A percentile compares a stretch with the other conserved stretches of the same genome.
These are phyloP conservation scores for Nemapogon koenigi DNA, from an alignment of 2,888 invertebrate genomes.

Conservation along the genomic window DNA sequence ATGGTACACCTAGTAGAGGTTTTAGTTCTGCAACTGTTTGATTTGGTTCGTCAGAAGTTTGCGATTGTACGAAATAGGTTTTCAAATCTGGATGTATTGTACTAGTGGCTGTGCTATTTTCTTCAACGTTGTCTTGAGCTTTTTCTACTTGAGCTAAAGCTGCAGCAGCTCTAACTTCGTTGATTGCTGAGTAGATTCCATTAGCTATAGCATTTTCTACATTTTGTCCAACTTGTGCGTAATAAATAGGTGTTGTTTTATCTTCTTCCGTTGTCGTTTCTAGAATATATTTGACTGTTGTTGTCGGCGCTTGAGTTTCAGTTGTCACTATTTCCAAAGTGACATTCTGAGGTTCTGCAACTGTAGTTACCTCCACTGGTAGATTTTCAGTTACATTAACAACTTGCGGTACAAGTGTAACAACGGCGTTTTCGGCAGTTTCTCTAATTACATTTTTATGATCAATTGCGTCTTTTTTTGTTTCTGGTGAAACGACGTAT, in stretches of 20 bases:
- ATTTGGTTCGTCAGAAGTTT: conserved; percentile 28
- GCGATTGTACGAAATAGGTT: conserved; percentile 30
- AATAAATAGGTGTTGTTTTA: conserved; percentile 48
- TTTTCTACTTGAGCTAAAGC: conserved; percentile 65
- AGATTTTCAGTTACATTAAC: conserved; percentile 32
- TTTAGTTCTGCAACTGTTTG: conserved; percentile 33
- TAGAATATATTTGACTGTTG: conserved; percentile 35
- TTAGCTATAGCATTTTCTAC: conserved; percentile 40
- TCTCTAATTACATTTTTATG: conserved; percentile 44
- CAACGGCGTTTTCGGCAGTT: conserved; percentile 36
- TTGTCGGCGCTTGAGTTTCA: conserved; percentile 33
- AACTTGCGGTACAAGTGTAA: conserved; percentile 34
- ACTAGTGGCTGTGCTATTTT: conserved; percentile 19
- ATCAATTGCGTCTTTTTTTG: conserved; percentile 21
- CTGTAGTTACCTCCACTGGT: conserved; percentile 25
- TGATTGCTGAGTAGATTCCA: conserved; percentile 65
- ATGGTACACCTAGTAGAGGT: conserved; percentile 37
- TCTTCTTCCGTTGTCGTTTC: conserved; percentile 27
- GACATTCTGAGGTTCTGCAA: conserved; percentile 21
- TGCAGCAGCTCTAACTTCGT: conserved; percentile 68
- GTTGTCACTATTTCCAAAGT: conserved; percentile 19
- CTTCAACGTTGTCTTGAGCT: conserved; percentile 46
- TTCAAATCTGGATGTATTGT: conserved; percentile 29
- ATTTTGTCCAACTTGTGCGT: conserved; percentile 50
- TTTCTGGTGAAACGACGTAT: conserved; percentile 8